Conservation (phyloP, 2,797 vertebrate genomes). For the Gephyroberyx darwinii region DNA sequence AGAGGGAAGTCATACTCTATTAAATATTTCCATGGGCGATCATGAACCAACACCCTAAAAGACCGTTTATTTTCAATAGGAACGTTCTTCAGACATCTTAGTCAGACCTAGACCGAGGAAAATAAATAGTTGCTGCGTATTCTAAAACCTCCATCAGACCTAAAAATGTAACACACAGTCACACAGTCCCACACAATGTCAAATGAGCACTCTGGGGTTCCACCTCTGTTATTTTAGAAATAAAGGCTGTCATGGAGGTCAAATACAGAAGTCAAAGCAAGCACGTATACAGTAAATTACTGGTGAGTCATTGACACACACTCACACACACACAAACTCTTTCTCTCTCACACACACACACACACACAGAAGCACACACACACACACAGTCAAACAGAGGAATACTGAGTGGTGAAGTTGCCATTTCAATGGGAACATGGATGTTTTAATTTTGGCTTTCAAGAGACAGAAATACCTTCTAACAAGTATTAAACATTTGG, state of each 20-base stretch:
- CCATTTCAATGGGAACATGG: not conserved
- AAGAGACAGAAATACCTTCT: conserved; percentile 26
- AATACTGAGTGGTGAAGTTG: conserved; percentile 21
- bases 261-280: conserved; percentile 51
- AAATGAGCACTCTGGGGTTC: conserved; percentile 63
- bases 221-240: conserved; percentile 70
- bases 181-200: conserved; percentile 42
- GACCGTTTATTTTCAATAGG: conserved; percentile 48
- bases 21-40: conserved; percentile 50
- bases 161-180: conserved; percentile 58
- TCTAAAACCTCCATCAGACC: conserved; percentile 56
- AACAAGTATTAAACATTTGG: not conserved
- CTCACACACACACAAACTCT: conserved; percentile 32
- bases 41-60: conserved; percentile 60
- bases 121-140: conserved; percentile 65
- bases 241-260: conserved; percentile 67
- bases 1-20: conserved; percentile 47
- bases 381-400: conserved; percentile 3
- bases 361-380: conserved; percentile 24
- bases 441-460: conserved; percentile 17
- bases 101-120: conserved; percentile 57
- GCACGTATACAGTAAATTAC: conserved; percentile 41
- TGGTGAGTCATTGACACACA: conserved; percentile 47
- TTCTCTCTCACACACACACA: conserved; percentile 17
- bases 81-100: conserved; percentile 39